Base-by-base conservation (phyloP, 2,113 vertebrate genomes). In the Porphyrio hochstetteri region DNA sequence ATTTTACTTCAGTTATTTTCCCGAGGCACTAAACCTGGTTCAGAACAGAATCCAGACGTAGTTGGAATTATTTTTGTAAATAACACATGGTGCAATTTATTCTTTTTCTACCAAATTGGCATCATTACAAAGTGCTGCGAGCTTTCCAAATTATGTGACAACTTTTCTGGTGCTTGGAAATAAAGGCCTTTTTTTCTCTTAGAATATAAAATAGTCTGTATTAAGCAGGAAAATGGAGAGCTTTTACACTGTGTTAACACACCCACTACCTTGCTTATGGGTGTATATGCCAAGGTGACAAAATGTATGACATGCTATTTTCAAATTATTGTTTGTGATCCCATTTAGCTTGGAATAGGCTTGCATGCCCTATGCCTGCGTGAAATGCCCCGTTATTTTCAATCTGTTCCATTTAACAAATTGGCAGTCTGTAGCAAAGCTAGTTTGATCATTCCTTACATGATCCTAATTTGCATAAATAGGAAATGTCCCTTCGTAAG, bases 381-480 rank as follows among this genome's bases (percentile, higher is more conserved):
- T 82, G 63, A 94, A 96, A 91, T 90, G 65, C 15, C 38, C 25
- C 76, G 61, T 65, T 96, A 94, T 94, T 96, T 96, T 88, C 92
- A 95, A 27, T 93, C 50, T 94, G 92, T 87, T 97, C 85, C 71
- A 65, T 80, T 94, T 80, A 92, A 93, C n/a, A 92, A 86, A 92
- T 36, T 93, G 68, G 59, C 86, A 74, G 46, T 90, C 79, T 55
- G n/a, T 48, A 31, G 75, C 31, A 92, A 90, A 90, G 28, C n/a
- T 59, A 10, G 17, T 70, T 84, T 89, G 68, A 86, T 83, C n/a
- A 67, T 91, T 93, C 86, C 52, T 94, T 88, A 61, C 64, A 35
- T 79, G 53, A 86, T 81, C n/a, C 14, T 79, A 33, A 78, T 94
- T 88, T 94, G n/a, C 87, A 96, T 86, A 88, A 83, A 72, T 55